A percentile compares a stretch with the other conserved stretches of the same genome.
Conservation (phyloP, 2,113 vertebrate species). For the Ia io region DNA sequence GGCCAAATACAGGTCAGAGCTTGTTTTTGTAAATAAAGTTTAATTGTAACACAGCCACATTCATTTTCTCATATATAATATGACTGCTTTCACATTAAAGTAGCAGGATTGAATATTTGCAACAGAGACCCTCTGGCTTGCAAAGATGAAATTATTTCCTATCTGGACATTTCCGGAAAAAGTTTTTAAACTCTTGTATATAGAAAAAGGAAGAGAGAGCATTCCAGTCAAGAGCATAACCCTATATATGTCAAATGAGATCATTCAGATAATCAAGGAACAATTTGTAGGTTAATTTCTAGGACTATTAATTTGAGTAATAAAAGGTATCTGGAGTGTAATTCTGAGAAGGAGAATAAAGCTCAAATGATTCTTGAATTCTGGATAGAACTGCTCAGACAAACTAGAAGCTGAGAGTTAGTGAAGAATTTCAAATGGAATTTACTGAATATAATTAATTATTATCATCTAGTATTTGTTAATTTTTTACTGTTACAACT, state of each 20-base stretch:
- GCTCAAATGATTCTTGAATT: background rate
- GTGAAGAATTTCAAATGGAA: background rate
- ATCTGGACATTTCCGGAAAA: background rate
- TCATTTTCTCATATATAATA: background rate
- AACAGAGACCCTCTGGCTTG: background rate
- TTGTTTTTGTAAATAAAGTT: slow-evolving; percentile 32
- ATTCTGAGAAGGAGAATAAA: background rate
- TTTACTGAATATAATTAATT: background rate
- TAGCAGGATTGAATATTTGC: background rate
- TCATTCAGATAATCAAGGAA: background rate
- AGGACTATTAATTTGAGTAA: background rate
- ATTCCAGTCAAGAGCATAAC: background rate
- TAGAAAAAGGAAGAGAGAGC: background rate
- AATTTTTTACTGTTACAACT: background rate
- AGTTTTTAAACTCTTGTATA: background rate
- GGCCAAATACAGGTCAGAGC: background rate
- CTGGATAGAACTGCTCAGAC: background rate
- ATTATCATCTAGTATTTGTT: background rate
- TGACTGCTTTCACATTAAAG: background rate
- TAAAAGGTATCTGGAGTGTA: background rate
- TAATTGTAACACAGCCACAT: background rate
- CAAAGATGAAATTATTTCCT: background rate
- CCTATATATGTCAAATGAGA: background rate
- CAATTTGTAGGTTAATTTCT: background rate
- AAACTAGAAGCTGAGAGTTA: background rate